Evolutionary conservation across 2,888 invertebrate species (phyloP).

Genomic region (Matsumyia berberina): DNA sequence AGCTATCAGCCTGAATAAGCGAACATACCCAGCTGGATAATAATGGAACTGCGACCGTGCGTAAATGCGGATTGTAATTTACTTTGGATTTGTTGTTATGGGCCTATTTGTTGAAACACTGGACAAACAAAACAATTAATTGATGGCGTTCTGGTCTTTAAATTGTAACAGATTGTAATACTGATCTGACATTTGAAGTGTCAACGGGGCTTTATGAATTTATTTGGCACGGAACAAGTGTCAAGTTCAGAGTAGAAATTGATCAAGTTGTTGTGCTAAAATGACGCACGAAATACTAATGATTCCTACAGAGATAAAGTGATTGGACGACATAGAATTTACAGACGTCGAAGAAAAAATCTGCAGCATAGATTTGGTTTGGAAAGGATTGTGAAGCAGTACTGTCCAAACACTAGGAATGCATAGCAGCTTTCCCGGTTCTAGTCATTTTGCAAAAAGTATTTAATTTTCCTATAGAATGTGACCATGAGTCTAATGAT

Average conservation of each 20-base stretch:
- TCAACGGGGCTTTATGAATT: not conserved
- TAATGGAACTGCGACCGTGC: not conserved
- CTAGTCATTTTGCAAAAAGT: too few species aligned
- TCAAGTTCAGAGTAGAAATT: not conserved
- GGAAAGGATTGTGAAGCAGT: too few species aligned
- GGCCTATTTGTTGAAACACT: not conserved
- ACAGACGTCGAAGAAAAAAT: too few species aligned
- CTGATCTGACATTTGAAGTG: not conserved
- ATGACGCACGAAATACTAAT: too few species aligned
- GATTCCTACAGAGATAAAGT: too few species aligned
- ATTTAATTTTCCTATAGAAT: too few species aligned
- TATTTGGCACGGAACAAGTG: not conserved
- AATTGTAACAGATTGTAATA: not conserved
- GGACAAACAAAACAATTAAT: conserved; percentile 41
- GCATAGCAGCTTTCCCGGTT: too few species aligned
- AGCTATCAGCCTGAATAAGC: conserved; percentile 29
- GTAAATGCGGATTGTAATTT: conserved; percentile 1
- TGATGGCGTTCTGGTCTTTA: not conserved
- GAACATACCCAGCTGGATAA: not conserved
- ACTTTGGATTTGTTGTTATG: conserved; percentile 3
- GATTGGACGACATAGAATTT: too few species aligned
- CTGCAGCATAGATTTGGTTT: too few species aligned
- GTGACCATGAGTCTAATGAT: too few species aligned
- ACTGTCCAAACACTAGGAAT: too few species aligned
- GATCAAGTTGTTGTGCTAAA: not conserved